Conservation (phyloP, 2,113 vertebrate species). For the Periophthalmodon schlosseri region DNA sequence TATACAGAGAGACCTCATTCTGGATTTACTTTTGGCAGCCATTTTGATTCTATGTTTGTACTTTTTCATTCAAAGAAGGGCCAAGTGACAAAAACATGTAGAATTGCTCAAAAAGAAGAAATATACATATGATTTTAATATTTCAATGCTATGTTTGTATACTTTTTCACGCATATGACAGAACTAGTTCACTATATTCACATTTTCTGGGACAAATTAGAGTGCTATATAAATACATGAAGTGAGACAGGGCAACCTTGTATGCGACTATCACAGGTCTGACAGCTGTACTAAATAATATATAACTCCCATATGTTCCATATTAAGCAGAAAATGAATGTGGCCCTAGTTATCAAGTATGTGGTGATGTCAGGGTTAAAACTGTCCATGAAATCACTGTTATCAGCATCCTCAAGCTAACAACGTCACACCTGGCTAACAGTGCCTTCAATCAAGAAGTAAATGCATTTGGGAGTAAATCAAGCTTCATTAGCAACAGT, state of each 20-base stretch:
- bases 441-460: neutral
- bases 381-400: neutral
- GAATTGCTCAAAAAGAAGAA: neutral
- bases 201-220: neutral
- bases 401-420: neutral
- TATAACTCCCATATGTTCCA: neutral
- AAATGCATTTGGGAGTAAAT: neutral
- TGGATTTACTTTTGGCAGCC: no score
- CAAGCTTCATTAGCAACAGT: neutral
- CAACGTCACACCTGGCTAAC: neutral
- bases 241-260: slow-evolving; percentile 31
- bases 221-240: neutral
- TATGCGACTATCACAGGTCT: neutral
- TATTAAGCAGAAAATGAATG: neutral
- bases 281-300: neutral
- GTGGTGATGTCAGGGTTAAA: neutral
- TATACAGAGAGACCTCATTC: no score
- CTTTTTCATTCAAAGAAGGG: no score
- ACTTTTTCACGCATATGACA: neutral
- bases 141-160: neutral
- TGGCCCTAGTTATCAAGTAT: neutral
- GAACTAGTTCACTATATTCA: neutral
- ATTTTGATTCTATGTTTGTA: no score
- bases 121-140: neutral
- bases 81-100: neutral